These are phyloP conservation scores for Calvadosia cruxmelitensis DNA, from an alignment of 30 jellyfish, hydroid and myxozoan species.

Conservation along the genomic window DNA sequence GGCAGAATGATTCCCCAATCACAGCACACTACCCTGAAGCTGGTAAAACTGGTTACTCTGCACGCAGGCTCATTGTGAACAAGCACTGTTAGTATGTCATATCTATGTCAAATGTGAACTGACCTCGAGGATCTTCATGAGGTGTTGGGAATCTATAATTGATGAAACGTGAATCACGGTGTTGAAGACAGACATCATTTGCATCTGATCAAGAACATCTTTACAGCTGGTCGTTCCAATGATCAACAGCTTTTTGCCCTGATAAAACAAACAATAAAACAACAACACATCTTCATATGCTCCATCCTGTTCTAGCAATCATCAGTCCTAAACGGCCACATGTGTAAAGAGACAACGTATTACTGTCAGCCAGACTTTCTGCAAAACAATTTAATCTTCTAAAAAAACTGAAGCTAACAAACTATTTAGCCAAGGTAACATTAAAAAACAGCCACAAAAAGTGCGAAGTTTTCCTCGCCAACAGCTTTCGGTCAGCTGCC, in stretches of 20 bases:
- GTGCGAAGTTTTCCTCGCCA: too few species aligned
- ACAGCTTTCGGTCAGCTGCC: too few species aligned
- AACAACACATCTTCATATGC: too few species aligned
- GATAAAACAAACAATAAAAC: too few species aligned
- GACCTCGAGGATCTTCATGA: constrained; percentile 47
- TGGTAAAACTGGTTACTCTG: not conserved
- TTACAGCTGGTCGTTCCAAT: constrained; percentile 85
- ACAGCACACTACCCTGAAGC: not conserved
- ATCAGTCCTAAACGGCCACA: too few species aligned
- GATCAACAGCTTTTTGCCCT: constrained; percentile 71
- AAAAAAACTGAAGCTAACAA: too few species aligned
- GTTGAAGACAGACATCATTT: constrained; percentile 41
- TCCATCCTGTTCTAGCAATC: too few species aligned
- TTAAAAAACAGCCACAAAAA: too few species aligned
- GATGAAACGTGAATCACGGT: constrained; percentile 81
- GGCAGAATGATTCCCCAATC: not conserved
- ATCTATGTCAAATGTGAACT: not conserved
- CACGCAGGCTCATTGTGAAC: not conserved
- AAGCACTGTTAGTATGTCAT: not conserved
- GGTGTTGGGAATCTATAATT: constrained; percentile 21
- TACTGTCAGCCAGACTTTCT: too few species aligned
- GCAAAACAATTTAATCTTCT: too few species aligned
- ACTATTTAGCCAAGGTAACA: too few species aligned
- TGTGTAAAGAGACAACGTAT: too few species aligned
- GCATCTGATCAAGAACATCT: constrained; percentile 74